A percentile compares a stretch with the other conserved stretches of the same genome.
These are phyloP conservation scores for Nebria salina DNA, from an alignment of 2,888 invertebrate genomes.

Conservation along the genomic window DNA sequence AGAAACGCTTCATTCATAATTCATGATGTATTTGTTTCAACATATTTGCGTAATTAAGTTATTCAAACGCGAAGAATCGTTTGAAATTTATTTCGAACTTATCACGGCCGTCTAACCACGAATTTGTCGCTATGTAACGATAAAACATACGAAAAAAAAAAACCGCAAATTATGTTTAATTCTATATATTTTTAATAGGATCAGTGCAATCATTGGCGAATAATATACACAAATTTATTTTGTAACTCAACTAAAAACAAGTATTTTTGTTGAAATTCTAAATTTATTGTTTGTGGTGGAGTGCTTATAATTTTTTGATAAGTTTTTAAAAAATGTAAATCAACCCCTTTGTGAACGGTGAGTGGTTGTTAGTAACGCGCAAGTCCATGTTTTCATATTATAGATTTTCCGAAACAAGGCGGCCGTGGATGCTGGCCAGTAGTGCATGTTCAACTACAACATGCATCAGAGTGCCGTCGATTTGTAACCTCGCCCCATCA, in stretches of 20 bases:
- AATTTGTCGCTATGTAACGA: slow-evolving; percentile 11
- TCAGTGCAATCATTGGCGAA: too few species aligned
- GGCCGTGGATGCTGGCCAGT: slow-evolving; percentile 50
- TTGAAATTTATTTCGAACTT: background rate
- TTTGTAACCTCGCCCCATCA: slow-evolving; percentile 37
- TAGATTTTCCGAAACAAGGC: slow-evolving; percentile 52
- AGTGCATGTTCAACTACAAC: slow-evolving; percentile 47
- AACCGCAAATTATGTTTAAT: background rate
- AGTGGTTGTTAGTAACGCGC: slow-evolving; percentile 43
- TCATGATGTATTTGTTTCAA: slow-evolving; percentile 2
- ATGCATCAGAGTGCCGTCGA: slow-evolving; percentile 37
- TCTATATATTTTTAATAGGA: background rate
- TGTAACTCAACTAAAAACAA: too few species aligned
- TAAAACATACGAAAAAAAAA: background rate
- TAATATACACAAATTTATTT: too few species aligned
- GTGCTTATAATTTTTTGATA: too few species aligned
- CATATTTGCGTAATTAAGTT: slow-evolving; percentile 5
- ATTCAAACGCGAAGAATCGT: background rate
- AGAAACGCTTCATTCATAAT: background rate
- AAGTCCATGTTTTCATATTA: slow-evolving; percentile 49
- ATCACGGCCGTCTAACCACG: slow-evolving; percentile 12
- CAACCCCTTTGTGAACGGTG: background rate
- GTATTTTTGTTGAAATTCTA: too few species aligned
- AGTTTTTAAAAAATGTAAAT: background rate
- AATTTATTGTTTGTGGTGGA: too few species aligned